phyloP scores from a whole-genome alignment of 2,888 invertebrate genomes.

The Zele albiditarsus region DNA sequence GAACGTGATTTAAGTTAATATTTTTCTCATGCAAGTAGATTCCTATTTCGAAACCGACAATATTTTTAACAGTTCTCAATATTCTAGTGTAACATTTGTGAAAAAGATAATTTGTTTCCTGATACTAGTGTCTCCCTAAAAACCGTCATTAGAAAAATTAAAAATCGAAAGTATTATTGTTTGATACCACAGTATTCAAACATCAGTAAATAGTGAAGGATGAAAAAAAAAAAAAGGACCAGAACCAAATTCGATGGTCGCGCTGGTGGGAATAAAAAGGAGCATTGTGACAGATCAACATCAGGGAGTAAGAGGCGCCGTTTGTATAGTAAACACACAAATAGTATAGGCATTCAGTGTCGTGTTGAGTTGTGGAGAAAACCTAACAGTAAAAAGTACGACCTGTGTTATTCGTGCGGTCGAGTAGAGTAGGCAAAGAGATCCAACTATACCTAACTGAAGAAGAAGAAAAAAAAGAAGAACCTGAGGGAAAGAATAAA shows the following conservation, averaged over 20 bases:
- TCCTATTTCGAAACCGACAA: too few relatives aligned
- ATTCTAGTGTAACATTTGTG: too few relatives aligned
- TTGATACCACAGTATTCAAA: too few relatives aligned
- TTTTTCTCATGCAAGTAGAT: too few relatives aligned
- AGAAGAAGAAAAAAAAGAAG: background rate
- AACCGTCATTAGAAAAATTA: too few relatives aligned
- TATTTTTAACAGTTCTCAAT: too few relatives aligned
- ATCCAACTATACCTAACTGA: background rate
- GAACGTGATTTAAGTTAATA: too few relatives aligned
- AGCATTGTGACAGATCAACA: constrained; percentile 57
- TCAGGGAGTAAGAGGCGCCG: constrained; percentile 22
- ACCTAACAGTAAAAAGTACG: constrained; percentile 25
- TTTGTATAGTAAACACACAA: constrained; percentile 23
- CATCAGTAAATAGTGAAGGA: too few relatives aligned
- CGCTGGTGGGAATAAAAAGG: constrained; percentile 56
- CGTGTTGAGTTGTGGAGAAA: constrained; percentile 42
- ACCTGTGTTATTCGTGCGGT: background rate
- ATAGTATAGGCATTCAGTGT: constrained; percentile 41
- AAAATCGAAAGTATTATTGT: too few relatives aligned
- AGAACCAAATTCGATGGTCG: constrained; percentile 29
- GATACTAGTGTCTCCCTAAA: too few relatives aligned
- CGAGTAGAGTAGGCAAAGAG: background rate
- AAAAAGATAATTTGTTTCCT: too few relatives aligned
- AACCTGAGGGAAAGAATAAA: background rate
- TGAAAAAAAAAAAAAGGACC: constrained; percentile 38